Evolutionary conservation across 1,140 invertebrate species (phyloP).

Genomic region (Brachystomella parvula): DNA sequence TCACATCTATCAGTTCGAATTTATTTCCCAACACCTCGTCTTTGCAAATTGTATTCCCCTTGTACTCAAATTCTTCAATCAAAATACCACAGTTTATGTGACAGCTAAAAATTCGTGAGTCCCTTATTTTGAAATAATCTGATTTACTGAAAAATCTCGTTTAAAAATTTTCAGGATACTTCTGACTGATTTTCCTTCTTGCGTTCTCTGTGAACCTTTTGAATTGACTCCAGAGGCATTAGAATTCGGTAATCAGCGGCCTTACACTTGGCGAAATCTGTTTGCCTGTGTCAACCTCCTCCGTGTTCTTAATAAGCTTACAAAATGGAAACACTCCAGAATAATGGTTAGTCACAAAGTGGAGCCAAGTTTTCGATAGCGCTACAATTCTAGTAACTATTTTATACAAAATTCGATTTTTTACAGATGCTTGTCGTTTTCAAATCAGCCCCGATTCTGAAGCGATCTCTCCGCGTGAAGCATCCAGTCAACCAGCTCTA

Average conservation of each 20-base stretch:
- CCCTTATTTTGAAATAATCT: constrained; percentile 9
- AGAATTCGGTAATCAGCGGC: constrained; percentile 76
- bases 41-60: constrained; percentile 99
- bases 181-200: constrained; percentile 89
- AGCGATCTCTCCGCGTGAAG: constrained; percentile 87
- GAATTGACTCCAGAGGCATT: constrained; percentile 88
- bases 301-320: constrained; percentile 94
- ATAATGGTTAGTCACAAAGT: constrained; percentile 71
- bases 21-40: constrained; percentile 96
- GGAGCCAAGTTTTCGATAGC: constrained; percentile 20
- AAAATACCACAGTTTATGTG: constrained; percentile 93
- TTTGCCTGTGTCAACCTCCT: constrained; percentile 97
- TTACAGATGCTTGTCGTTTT: constrained; percentile 94
- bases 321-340: constrained; percentile 98
- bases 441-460: constrained; percentile 97
- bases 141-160: not conserved
- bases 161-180: constrained; percentile 59
- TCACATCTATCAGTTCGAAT: constrained; percentile 98
- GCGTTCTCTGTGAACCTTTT: constrained; percentile 91
- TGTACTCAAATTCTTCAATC: constrained; percentile 98
- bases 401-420: constrained; percentile 13
- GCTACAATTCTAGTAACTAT: constrained; percentile 17
- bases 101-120: constrained; percentile 83
- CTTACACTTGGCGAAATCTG: constrained; percentile 94
- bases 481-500: constrained; percentile 98